Evolutionary conservation across 1,140 invertebrate species (phyloP).

Genomic region (Monomorium pharaonis): DNA sequence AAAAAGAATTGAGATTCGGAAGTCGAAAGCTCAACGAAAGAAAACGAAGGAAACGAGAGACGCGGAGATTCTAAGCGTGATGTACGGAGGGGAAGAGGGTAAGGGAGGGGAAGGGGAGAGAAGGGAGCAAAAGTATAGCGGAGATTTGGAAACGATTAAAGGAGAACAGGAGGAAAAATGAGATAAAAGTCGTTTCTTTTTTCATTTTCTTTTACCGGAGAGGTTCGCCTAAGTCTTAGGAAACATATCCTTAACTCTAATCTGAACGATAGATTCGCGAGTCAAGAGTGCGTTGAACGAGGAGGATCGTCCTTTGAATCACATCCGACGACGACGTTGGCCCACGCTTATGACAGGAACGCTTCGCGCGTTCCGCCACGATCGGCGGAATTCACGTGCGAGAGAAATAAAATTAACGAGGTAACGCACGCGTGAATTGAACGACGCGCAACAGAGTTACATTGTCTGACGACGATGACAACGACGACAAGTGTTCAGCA

Average conservation of each 20-base stretch:
- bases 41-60: conserved; percentile 30
- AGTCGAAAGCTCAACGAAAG: conserved; percentile 63
- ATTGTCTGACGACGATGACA: not conserved
- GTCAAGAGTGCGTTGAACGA: conserved; percentile 69
- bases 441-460: conserved; percentile 41
- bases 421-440: conserved; percentile 39
- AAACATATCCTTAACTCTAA: conserved; percentile 69
- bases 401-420: conserved; percentile 72
- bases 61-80: conserved; percentile 61
- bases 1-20: conserved; percentile 78
- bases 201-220: conserved; percentile 54
- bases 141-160: conserved; percentile 66
- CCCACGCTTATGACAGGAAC: conserved; percentile 30
- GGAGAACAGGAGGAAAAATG: conserved; percentile 48
- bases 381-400: conserved; percentile 62
- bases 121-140: conserved; percentile 44
- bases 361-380: conserved; percentile 50
- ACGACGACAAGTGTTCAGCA: conserved; percentile 42
- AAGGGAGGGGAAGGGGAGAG: not conserved
- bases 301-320: conserved; percentile 45
- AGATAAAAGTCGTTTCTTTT: conserved; percentile 21
- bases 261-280: conserved; percentile 59
- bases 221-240: conserved; percentile 66
- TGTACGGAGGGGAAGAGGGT: not conserved
- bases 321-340: conserved; percentile 49